phyloP scores from a whole-genome alignment of 2,888 invertebrate species.

The Tipula lateralis region DNA sequence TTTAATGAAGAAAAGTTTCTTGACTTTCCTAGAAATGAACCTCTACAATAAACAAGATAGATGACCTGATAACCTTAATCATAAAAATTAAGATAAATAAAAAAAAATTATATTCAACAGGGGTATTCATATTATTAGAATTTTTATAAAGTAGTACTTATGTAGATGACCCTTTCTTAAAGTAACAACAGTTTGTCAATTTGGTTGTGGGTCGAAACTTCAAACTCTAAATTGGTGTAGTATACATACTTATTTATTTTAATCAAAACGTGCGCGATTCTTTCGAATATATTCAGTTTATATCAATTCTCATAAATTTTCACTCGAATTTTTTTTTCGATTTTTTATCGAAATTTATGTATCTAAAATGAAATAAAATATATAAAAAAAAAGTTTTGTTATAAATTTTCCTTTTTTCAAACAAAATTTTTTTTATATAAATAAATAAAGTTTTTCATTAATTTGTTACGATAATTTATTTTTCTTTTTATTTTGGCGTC shows the following conservation, averaged over 20 bases:
- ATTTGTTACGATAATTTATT: conserved; percentile 24
- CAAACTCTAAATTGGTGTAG: no score
- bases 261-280: neutral
- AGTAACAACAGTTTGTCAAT: neutral
- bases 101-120: neutral
- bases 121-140: neutral
- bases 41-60: neutral
- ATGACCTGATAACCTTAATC: conserved; percentile 24
- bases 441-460: conserved; percentile 19
- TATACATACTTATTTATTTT: neutral
- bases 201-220: neutral
- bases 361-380: neutral
- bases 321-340: neutral
- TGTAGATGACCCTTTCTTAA: neutral
- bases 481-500: neutral
- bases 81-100: conserved; percentile 20
- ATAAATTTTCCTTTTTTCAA: neutral
- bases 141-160: neutral
- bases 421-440: neutral
- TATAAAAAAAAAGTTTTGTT: neutral
- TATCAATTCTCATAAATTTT: conserved; percentile 8
- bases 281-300: neutral
- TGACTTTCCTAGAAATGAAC: neutral
- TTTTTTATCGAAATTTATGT: conserved; percentile 12
- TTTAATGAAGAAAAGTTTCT: conserved; percentile 11